phyloP scores from a whole-genome alignment of 2,888 invertebrate species.

The Unio delphinus region DNA sequence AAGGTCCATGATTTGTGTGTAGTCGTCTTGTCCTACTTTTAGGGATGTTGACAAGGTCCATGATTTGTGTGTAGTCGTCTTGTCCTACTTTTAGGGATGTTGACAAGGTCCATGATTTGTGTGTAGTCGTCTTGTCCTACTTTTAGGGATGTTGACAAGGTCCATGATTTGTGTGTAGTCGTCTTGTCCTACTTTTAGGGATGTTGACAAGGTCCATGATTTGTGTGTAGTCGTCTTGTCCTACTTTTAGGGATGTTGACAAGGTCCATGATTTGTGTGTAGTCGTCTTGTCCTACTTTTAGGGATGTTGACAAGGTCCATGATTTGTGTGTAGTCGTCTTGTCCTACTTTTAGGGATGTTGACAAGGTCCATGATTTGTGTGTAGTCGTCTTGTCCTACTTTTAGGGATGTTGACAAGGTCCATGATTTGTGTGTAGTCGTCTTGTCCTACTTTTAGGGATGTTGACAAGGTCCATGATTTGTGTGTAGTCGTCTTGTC shows the following conservation, averaged over 20 bases:
- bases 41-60: too few relatives aligned
- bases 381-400: neutral
- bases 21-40: conserved; percentile 2
- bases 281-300: conserved; percentile 2
- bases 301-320: too few relatives aligned
- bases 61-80: too few relatives aligned
- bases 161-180: conserved; percentile 84
- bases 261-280: conserved; percentile 92
- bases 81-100: conserved; percentile 81
- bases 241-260: conserved; percentile 86
- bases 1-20: conserved; percentile 92
- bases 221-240: conserved; percentile 73
- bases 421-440: conserved; percentile 84
- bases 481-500: conserved; percentile 73
- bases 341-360: conserved; percentile 81
- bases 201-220: conserved; percentile 98
- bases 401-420: conserved; percentile 94
- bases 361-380: conserved; percentile 96
- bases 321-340: too few relatives aligned
- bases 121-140: neutral
- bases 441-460: conserved; percentile 76
- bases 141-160: conserved; percentile 94
- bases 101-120: conserved; percentile 96
- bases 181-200: conserved; percentile 76
- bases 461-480: conserved; percentile 98